phyloP scores from a whole-genome alignment of 2,113 vertebrate genomes.

The Antechinus flavipes region DNA sequence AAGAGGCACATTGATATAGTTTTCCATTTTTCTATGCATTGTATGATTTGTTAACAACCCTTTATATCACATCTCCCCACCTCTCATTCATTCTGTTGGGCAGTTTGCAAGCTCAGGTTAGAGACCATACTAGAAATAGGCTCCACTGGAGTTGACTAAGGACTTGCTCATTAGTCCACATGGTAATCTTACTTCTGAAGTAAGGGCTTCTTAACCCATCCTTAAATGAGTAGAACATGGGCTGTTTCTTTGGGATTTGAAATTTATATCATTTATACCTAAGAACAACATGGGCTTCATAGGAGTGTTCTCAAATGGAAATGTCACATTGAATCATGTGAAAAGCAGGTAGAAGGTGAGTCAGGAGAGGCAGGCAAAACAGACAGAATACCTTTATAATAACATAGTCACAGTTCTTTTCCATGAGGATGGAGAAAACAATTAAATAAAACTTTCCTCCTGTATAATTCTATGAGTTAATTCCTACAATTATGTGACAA shows the following conservation, averaged over 20 bases:
- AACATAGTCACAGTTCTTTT: not conserved
- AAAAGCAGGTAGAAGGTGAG: not conserved
- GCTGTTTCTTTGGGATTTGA: not conserved
- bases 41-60: not conserved
- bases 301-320: not conserved
- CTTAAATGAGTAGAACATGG: not conserved
- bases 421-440: not conserved
- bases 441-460: not conserved
- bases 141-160: not conserved
- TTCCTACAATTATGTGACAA: not conserved
- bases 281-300: constrained; percentile 23
- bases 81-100: not conserved
- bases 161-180: not conserved
- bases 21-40: not conserved
- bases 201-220: not conserved
- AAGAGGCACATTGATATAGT: not conserved
- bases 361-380: not conserved
- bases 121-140: not conserved
- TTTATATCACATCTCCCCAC: not conserved
- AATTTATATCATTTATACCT: constrained; percentile 4
- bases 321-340: not conserved
- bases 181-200: not conserved
- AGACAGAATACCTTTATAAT: not conserved
- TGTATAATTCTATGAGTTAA: not conserved
- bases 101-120: not conserved